Evolutionary conservation across 2,113 vertebrate species (phyloP).

Genomic region (Actenoides lindsayi): DNA sequence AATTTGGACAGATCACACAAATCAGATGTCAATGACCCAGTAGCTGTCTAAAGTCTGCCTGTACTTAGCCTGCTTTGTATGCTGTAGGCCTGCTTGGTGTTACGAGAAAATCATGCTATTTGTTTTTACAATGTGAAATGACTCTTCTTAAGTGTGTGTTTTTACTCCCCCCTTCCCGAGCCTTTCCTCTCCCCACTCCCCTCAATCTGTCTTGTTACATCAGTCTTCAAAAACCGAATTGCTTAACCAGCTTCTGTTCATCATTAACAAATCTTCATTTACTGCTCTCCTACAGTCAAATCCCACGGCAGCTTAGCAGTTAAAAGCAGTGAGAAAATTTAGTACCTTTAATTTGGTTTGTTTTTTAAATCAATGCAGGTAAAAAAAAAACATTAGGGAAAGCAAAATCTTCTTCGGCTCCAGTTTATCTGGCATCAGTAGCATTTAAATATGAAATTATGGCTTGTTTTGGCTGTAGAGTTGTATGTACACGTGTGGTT

Average conservation of each 20-base stretch:
- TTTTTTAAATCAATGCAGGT: background rate
- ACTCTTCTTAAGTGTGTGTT: constrained; percentile 74
- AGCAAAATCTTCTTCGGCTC: background rate
- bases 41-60: constrained; percentile 94
- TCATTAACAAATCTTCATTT: constrained; percentile 50
- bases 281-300: background rate
- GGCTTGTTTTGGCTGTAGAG: constrained; percentile 28
- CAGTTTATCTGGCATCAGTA: constrained; percentile 1
- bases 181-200: constrained; percentile 25
- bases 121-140: constrained; percentile 72
- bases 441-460: background rate
- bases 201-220: constrained; percentile 64
- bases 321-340: background rate
- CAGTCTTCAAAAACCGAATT: constrained; percentile 48
- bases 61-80: constrained; percentile 91
- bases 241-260: constrained; percentile 40
- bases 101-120: constrained; percentile 73
- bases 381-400: background rate
- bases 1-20: constrained; percentile 60
- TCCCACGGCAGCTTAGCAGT: background rate
- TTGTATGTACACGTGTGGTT: constrained; percentile 28
- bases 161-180: constrained; percentile 40
- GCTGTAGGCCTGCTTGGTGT: constrained; percentile 78
- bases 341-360: background rate
- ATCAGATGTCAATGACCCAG: constrained; percentile 73